A percentile compares a stretch with the other conserved stretches of the same genome.
phyloP scores from a whole-genome alignment of 2,113 vertebrate genomes.

The Poeciliopsis turrubarensis region DNA sequence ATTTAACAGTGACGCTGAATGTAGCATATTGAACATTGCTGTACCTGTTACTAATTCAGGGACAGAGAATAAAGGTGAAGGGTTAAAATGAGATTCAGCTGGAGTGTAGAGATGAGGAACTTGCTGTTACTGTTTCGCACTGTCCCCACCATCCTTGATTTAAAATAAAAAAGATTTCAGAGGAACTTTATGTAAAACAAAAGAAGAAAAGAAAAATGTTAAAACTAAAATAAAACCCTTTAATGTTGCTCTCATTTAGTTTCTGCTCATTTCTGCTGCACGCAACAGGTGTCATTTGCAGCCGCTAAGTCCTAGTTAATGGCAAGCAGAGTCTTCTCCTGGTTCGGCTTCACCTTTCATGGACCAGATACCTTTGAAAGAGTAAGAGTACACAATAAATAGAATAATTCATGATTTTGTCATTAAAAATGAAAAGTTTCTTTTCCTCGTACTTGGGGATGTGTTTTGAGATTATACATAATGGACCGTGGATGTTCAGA shows the following conservation, averaged over 20 bases:
- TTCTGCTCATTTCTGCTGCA: conserved; percentile 40
- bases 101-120: not conserved
- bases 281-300: conserved; percentile 78
- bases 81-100: not conserved
- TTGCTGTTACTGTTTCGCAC: not conserved
- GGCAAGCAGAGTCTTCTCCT: conserved; percentile 84
- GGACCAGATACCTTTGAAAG: conserved; percentile 96
- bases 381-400: conserved; percentile 97
- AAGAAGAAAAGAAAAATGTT: conserved; percentile 22
- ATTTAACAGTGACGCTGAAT: no score
- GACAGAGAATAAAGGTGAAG: not conserved
- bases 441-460: conserved; percentile 94
- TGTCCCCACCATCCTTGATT: conserved; percentile 17
- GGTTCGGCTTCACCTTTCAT: conserved; percentile 94
- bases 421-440: conserved; percentile 99
- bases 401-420: conserved; percentile 99
- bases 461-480: conserved; percentile 97
- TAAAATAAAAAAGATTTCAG: not conserved
- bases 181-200: conserved; percentile 39
- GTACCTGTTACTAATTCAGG: not conserved
- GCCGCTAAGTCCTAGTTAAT: conserved; percentile 67
- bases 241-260: conserved; percentile 55
- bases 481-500: conserved; percentile 97
- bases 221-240: conserved; percentile 34
- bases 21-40: no score